Percentiles rank a stretch among this genome's conserved stretches.
These are phyloP conservation scores for Andricus grossulariae DNA, from an alignment of 1,140 invertebrate genomes.

Conservation along the genomic window DNA sequence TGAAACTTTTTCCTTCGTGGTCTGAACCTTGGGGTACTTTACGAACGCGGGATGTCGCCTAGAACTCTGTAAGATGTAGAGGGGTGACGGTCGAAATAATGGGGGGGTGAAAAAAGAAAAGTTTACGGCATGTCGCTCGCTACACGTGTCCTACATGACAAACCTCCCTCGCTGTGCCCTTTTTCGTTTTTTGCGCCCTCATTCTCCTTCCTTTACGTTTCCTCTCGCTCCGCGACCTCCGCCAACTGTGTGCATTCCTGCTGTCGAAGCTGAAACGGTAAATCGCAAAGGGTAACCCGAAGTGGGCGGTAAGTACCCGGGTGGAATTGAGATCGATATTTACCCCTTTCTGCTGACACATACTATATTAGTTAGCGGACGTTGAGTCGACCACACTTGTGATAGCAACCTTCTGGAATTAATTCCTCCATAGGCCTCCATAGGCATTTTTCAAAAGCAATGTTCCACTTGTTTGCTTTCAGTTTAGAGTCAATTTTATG, in stretches of 20 bases:
- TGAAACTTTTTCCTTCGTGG: not conserved
- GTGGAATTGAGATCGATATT: constrained; percentile 11
- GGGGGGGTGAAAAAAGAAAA: constrained; percentile 39
- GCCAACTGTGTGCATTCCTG: constrained; percentile 13
- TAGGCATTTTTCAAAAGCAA: not conserved
- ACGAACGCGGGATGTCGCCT: not conserved
- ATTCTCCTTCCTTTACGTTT: not conserved
- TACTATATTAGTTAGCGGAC: constrained; percentile 21
- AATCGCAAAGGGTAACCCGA: constrained; percentile 5
- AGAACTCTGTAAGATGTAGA: not conserved
- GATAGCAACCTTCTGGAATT: constrained; percentile 17
- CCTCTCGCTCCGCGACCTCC: constrained; percentile 6
- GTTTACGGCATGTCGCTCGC: constrained; percentile 52
- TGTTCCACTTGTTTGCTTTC: not conserved
- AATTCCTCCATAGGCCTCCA: not conserved
- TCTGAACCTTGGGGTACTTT: constrained; percentile 4
- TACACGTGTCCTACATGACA: constrained; percentile 58
- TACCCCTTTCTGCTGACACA: constrained; percentile 7
- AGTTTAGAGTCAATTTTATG: not conserved
- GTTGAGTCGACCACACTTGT: constrained; percentile 10
- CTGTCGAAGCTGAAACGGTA: constrained; percentile 19
- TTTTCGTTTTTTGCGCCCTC: constrained; percentile 34
- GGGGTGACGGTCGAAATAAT: not conserved
- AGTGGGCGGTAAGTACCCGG: constrained; percentile 23
- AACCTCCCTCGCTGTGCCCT: constrained; percentile 38